These are phyloP conservation scores for Drosophila ochracea DNA, from an alignment of 2,888 invertebrate species.

Conservation along the genomic window DNA sequence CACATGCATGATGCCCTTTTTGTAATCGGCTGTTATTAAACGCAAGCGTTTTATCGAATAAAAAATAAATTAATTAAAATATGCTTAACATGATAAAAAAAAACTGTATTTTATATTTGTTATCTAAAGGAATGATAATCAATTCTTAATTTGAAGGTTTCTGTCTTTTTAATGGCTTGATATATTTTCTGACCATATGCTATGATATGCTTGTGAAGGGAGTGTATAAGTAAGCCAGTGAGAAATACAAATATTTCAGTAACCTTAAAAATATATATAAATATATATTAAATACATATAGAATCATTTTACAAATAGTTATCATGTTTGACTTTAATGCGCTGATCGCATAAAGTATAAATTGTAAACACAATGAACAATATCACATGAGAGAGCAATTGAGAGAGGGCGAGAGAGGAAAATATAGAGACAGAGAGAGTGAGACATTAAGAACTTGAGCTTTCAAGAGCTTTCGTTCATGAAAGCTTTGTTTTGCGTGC, in stretches of 20 bases:
- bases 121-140: not conserved
- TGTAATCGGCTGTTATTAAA: not conserved
- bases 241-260: not conserved
- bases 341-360: too few species aligned
- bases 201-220: not conserved
- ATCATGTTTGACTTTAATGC: too few species aligned
- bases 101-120: too few species aligned
- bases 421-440: not conserved
- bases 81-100: not conserved
- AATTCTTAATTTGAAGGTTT: not conserved
- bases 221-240: not conserved
- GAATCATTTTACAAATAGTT: not conserved
- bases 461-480: conserved; percentile 3
- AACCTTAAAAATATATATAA: not conserved
- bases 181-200: not conserved
- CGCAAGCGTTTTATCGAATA: not conserved
- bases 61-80: not conserved
- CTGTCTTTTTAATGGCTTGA: not conserved
- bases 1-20: not conserved
- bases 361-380: too few species aligned
- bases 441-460: not conserved
- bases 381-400: too few species aligned
- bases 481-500: conserved; percentile 5
- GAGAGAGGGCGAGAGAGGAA: not conserved
- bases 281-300: not conserved